A percentile compares a stretch with the other conserved stretches of the same genome.
These are phyloP conservation scores for Copidosoma floridanum DNA, from an alignment of 1,140 invertebrate species.

Conservation along the genomic window DNA sequence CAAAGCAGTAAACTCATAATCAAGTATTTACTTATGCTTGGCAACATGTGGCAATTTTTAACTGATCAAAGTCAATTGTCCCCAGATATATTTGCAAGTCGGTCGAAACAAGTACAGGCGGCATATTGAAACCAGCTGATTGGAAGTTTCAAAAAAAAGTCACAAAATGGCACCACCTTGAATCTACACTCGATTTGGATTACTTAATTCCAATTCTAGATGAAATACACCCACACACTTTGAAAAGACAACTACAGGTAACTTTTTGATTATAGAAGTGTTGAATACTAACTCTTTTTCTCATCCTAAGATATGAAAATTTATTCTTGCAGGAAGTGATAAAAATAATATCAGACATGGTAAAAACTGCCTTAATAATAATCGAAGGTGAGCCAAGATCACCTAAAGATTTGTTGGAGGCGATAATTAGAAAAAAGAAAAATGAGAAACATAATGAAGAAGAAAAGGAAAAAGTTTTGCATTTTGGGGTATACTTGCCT, in stretches of 20 bases:
- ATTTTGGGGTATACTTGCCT: conserved; percentile 63
- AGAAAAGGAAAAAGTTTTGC: conserved; percentile 47
- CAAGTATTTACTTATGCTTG: too few species aligned
- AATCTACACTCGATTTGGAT: conserved; percentile 70
- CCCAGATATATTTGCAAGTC: conserved; percentile 49
- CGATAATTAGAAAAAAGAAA: conserved; percentile 60
- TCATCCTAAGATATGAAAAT: too few species aligned
- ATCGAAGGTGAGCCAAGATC: conserved; percentile 64
- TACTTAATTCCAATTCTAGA: conserved; percentile 63
- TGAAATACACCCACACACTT: conserved; percentile 58
- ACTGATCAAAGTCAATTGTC: conserved; percentile 44
- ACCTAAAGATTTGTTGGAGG: conserved; percentile 58
- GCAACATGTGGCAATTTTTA: neutral
- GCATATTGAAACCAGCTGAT: conserved; percentile 59
- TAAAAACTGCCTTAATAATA: conserved; percentile 62
- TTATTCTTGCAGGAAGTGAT: conserved; percentile 43
- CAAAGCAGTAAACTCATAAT: conserved; percentile 48
- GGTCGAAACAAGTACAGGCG: conserved; percentile 35
- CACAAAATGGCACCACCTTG: conserved; percentile 69
- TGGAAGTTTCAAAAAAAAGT: conserved; percentile 65
- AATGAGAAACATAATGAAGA: conserved; percentile 50
- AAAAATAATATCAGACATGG: conserved; percentile 35
- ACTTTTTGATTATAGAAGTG: conserved; percentile 20
- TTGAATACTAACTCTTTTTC: neutral
- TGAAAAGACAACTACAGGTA: conserved; percentile 69